These are phyloP conservation scores for Hippoglossus stenolepis DNA, from an alignment of 2,113 vertebrate genomes.

Conservation along the genomic window DNA sequence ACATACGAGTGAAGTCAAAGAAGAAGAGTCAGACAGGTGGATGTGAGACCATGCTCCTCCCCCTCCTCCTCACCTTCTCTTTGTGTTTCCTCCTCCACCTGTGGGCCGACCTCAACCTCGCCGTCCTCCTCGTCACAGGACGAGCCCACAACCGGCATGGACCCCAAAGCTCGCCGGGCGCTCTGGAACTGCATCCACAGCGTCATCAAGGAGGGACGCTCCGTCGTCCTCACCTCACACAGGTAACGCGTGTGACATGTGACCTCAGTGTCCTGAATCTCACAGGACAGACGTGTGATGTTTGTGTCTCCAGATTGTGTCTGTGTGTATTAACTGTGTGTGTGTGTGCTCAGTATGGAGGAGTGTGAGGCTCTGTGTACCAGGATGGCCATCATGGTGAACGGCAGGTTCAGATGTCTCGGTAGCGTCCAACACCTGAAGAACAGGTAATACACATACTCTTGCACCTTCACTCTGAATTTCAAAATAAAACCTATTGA, in stretches of 20 bases:
- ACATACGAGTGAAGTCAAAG: background rate
- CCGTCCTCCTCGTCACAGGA: slow-evolving; percentile 84
- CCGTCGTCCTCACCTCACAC: slow-evolving; percentile 96
- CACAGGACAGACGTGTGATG: background rate
- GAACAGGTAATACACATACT: slow-evolving; percentile 86
- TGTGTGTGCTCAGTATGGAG: slow-evolving; percentile 89
- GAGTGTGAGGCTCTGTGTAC: slow-evolving; percentile 98
- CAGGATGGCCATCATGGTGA: slow-evolving; percentile 99
- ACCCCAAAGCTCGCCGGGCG: slow-evolving; percentile 95
- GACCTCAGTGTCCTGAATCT: background rate
- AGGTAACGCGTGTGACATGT: slow-evolving; percentile 81
- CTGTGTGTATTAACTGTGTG: slow-evolving; percentile 45
- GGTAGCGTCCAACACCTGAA: slow-evolving; percentile 98
- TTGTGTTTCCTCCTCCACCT: slow-evolving; percentile 60
- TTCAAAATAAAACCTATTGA: background rate
- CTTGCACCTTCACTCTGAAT: background rate
- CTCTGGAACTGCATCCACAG: slow-evolving; percentile 96
- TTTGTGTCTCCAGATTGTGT: slow-evolving; percentile 19
- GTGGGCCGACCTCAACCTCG: slow-evolving; percentile 52
- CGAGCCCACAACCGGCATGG: slow-evolving; percentile 98
- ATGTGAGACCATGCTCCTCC: slow-evolving; percentile 31
- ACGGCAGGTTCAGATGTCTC: slow-evolving; percentile 94
- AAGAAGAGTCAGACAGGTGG: slow-evolving; percentile 1
- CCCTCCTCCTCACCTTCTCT: slow-evolving; percentile 49
- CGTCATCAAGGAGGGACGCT: slow-evolving; percentile 94